phyloP scores from a whole-genome alignment of 2,113 vertebrate genomes.

The Lichenostomus cassidix region DNA sequence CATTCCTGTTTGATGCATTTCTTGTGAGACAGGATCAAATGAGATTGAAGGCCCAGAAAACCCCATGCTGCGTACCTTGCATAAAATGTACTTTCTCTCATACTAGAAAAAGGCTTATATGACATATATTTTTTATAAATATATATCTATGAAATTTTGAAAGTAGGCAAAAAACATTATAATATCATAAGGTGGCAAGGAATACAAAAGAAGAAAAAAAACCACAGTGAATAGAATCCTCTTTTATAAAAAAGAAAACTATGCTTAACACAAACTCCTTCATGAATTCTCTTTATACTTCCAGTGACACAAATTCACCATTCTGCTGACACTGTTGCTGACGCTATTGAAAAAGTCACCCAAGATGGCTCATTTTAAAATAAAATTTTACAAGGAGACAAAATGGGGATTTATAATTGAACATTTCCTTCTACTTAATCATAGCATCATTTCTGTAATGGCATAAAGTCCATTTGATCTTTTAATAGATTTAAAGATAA shows the following conservation, averaged over 20 bases:
- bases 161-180: slow-evolving; percentile 49
- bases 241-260: neutral
- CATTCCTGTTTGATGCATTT: neutral
- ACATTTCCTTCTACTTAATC: slow-evolving; percentile 22
- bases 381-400: slow-evolving; percentile 1
- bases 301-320: slow-evolving; percentile 22
- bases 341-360: slow-evolving; percentile 33
- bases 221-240: neutral
- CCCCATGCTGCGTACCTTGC: slow-evolving; percentile 22
- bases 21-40: slow-evolving; percentile 11
- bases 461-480: neutral
- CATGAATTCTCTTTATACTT: slow-evolving; percentile 66
- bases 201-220: slow-evolving; percentile 36
- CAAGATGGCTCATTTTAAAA: slow-evolving; percentile 37
- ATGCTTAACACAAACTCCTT: slow-evolving; percentile 57
- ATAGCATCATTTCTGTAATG: neutral
- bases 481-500: neutral
- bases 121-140: slow-evolving; percentile 52
- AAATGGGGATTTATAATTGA: slow-evolving; percentile 5
- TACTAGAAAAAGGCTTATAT: slow-evolving; percentile 45
- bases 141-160: slow-evolving; percentile 45
- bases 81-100: slow-evolving; percentile 23
- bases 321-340: slow-evolving; percentile 63
- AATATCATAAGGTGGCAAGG: slow-evolving; percentile 30
- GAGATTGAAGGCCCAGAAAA: slow-evolving; percentile 31